A percentile compares a stretch with the other conserved stretches of the same genome.
Conservation (phyloP, 1,140 invertebrate genomes). For the Musca domestica region DNA sequence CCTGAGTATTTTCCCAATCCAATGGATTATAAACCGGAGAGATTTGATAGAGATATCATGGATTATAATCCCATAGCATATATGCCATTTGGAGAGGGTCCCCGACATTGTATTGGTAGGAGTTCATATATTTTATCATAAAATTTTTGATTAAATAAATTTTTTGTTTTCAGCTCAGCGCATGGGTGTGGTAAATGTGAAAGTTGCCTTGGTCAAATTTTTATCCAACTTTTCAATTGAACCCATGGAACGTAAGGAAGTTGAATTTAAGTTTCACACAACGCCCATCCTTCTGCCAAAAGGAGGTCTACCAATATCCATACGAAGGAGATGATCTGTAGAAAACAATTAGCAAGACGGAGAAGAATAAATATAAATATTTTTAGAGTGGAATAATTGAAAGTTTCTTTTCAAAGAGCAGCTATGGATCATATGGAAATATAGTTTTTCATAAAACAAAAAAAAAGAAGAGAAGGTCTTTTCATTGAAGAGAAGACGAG, state of each 20-base stretch:
- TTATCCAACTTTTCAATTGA: slow-evolving; percentile 41
- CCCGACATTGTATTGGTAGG: slow-evolving; percentile 65
- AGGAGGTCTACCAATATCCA: slow-evolving; percentile 26
- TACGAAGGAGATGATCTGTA: no score
- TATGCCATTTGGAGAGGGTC: slow-evolving; percentile 69
- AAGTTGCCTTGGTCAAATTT: slow-evolving; percentile 42
- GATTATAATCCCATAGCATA: slow-evolving; percentile 53
- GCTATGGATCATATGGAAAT: no score
- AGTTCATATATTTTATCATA: no score
- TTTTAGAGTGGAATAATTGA: no score
- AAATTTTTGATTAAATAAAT: neutral
- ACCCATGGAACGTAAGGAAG: slow-evolving; percentile 33
- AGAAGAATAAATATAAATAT: no score
- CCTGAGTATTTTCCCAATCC: slow-evolving; percentile 63
- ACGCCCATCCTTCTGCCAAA: slow-evolving; percentile 36
- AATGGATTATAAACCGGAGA: slow-evolving; percentile 62
- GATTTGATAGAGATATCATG: slow-evolving; percentile 59
- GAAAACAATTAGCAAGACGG: no score
- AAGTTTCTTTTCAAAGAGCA: no score
- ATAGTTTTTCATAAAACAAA: no score
- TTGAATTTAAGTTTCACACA: slow-evolving; percentile 40
- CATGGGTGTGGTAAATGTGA: slow-evolving; percentile 42
- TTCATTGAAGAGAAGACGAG: no score
- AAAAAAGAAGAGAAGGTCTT: no score
- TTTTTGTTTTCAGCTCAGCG: slow-evolving; percentile 32